Evolutionary conservation across 2,888 invertebrate genomes (phyloP), one percentile per base, ranked within the genome.

Genomic region (Parascotia fuliginaria): DNA sequence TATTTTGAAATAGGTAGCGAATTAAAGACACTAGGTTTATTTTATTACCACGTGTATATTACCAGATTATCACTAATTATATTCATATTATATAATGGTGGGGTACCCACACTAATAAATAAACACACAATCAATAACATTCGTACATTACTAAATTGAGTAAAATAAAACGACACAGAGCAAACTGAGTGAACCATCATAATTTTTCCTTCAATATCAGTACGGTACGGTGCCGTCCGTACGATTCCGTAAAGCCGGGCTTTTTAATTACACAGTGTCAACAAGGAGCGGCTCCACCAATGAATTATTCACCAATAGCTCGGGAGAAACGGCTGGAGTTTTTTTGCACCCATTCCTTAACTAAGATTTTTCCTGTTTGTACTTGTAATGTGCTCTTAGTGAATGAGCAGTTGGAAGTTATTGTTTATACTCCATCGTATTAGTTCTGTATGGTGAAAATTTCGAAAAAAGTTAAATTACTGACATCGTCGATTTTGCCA

Each of bases 211-310:
- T 61, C 61, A 77, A 66, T 75, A 74, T 73, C 70, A 74, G 70
- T 76, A 77, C 55, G 65, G 46, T 61, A 55, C 59, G 63, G 52
- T 67, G 56, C 60, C 62, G 52, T 67, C 45, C 15, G 54, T 60
- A 63, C 61, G 62, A 60, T 66, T 59, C 63, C 58, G 60, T 53
- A 42, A 41, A 70, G 72, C 61, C 46, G 61, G 65, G 85, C 84
- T 85, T 85, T 88, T 87, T 88, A 87, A 87, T 88, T 88, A 87
- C 83, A 74, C 64, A 66, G 73, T 83, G 83, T 87, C 86, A 88
- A 89, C 85, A 85, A 45, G 45, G 64, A 57, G 36, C 59, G 42
- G 59, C 49, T 52, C 60, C 65, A 44, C 68, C 60, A 54, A 81
- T 88, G 85, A 85, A 86, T 87, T 79, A 87, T 88, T 88, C 82